Base-by-base conservation (phyloP, 2,113 vertebrate genomes). In the Hylia prasina region DNA sequence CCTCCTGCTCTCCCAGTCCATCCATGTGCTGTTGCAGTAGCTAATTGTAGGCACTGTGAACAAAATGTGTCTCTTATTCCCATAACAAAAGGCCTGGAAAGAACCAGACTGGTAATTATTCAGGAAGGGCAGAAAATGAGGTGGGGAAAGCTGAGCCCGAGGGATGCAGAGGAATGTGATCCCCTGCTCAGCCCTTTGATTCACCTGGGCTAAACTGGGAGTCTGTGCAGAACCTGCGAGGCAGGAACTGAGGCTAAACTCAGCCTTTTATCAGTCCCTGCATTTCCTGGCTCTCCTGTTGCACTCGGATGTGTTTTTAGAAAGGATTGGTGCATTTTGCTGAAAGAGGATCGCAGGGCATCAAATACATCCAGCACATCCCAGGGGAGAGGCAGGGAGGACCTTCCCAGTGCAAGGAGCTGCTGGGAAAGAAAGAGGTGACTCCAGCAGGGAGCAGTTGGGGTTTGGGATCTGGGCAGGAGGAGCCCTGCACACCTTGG, bases 31-130 rank as follows among this genome's bases (percentile, higher is more conserved):
- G 10, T n/a, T 65, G 54, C 66, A 54, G 82, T 8, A 83, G 79
- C 58, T 83, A 50, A 73, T 53, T 39, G 15, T 30, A 39, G 68
- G 39, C 82, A 20, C 58, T 23, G 33, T 31, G 89, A 95, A 81
- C 21, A 57, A 57, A 90, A 87, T 27, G 23, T 9, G 8, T 58
- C 16, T 82, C 88, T 86, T 65, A 69, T 65, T 96, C 82, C 90
- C 92, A 9, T 18, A 71, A 79, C 87, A 89, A 94, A 95, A 93
- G 92, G 73, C 63, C 50, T 93, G 88, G 85, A 53, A 82, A 90
- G 82, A 85, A 25, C 7, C 33, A 39, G 79, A 1, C 27, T 76
- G 66, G 40, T 85, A 47, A 86, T 95, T 93, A 92, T 86, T 72
- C 51, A 87, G 63, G 66, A 80, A 90, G 37, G 53, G 57, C 85